phyloP scores from a whole-genome alignment of 2,888 invertebrate genomes.

The Drosophila falleni region DNA sequence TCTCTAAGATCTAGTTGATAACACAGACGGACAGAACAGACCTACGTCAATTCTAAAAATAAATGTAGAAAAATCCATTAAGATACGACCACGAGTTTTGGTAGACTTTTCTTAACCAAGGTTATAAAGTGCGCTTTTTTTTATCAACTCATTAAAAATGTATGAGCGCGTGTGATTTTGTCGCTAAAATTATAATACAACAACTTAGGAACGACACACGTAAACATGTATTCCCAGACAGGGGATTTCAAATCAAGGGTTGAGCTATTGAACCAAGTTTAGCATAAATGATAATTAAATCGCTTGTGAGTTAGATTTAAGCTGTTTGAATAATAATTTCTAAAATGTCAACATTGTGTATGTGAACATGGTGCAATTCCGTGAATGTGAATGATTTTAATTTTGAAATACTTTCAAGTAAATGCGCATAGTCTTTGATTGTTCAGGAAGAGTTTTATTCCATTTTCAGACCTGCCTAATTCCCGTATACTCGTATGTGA shows the following conservation, averaged over 20 bases:
- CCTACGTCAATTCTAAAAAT: conserved; percentile 32
- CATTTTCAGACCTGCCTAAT: conserved; percentile 24
- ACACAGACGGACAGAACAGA: neutral
- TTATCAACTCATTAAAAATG: conserved; percentile 46
- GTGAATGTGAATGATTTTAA: neutral
- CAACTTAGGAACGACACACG: conserved; percentile 27
- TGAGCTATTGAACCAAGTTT: neutral
- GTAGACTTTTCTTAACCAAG: conserved; percentile 5
- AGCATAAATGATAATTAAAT: conserved; percentile 7
- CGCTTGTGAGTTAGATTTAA: neutral
- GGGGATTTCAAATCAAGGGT: conserved; percentile 4
- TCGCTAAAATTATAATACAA: conserved; percentile 16
- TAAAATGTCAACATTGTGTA: too few species aligned
- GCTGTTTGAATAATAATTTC: conserved; percentile 2
- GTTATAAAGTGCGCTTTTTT: conserved; percentile 1
- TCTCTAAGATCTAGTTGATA: too few species aligned
- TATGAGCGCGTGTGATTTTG: conserved; percentile 24
- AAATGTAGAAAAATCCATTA: conserved; percentile 5
- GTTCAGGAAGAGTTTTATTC: conserved; percentile 27
- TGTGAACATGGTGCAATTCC: neutral
- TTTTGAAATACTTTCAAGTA: neutral
- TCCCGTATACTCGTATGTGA: conserved; percentile 1
- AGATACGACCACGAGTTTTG: neutral
- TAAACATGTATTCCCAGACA: conserved; percentile 1
- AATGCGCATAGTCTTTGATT: neutral